Evolutionary conservation across 2,113 vertebrate genomes (phyloP), one percentile per base, ranked within the genome.

Genomic region (Oncorhynchus tshawytscha): DNA sequence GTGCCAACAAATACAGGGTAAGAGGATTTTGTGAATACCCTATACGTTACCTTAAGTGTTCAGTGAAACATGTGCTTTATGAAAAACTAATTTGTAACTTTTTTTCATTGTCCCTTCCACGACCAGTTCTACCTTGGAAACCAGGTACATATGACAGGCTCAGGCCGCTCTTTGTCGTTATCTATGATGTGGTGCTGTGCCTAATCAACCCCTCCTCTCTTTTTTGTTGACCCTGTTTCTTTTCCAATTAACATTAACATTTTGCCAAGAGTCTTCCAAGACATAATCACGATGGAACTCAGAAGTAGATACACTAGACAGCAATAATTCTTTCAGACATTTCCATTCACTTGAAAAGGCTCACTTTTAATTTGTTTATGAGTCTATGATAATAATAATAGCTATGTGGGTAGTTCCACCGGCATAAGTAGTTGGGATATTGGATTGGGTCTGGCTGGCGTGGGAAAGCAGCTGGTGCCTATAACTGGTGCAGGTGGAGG

Each of bases 121-220:
- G 92, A 94, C 95, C 95, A 99, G 97, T 99, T 99, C 95, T 99
- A 99, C 97, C 97, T 99, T 92, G 97, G 98, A 99, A 99, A 99
- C 93, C 98, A 99, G 98, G 98, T 99, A 99, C 94, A 95, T 94
- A 91, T 85, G 65, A 77, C 80, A 62, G 51, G 62, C 75, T 54
- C 16, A 54, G 5, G 51, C 51, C 51, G 16, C 27, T 81, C 71
- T 70, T 76, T 48, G 78, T 67, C 77, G 75, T 75, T 65, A 0
- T 77, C 24, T 75, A 31, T 86, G 20, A 25, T 81, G 75, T 70
- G 81, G 34, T 81, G 75, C 70, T 87, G 48, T 82, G 75, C 71
- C 74, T 86, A 85, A 82, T 74, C 15, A 64, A 54, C 83, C 68
- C 74, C 74, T 80, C 82, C 72, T 67, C 48, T 84, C 60, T 65